Conservation (phyloP, 2,113 vertebrate species). For the Notarius quadriscutis region DNA sequence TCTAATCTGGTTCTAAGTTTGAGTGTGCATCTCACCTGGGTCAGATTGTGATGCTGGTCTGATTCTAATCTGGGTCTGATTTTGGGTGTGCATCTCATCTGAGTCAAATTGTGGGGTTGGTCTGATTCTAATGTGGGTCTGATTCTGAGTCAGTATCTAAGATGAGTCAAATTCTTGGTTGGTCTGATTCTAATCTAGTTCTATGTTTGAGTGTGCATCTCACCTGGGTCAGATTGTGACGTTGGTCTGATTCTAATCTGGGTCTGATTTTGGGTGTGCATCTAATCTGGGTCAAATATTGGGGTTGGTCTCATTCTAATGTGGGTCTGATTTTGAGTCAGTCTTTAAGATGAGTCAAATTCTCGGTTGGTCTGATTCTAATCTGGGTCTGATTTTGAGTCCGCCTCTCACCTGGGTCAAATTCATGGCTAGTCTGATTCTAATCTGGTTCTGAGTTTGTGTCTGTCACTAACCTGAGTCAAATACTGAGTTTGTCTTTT, state of each 20-base stretch:
- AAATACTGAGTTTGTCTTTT: neutral
- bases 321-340: neutral
- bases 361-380: neutral
- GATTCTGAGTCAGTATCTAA: neutral
- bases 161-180: too few species aligned
- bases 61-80: neutral
- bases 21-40: neutral
- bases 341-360: neutral
- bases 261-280: neutral
- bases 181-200: neutral
- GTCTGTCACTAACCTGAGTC: neutral
- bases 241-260: neutral
- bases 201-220: neutral
- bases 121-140: neutral
- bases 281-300: neutral
- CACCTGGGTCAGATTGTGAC: too few species aligned
- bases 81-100: neutral
- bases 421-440: neutral
- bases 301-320: neutral
- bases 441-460: neutral
- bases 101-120: neutral
- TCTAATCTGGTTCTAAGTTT: neutral
- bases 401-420: neutral
- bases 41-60: too few species aligned
- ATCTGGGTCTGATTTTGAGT: neutral